phyloP scores from a whole-genome alignment of 1,140 invertebrate genomes.

The Muscidifurax raptorellus region DNA sequence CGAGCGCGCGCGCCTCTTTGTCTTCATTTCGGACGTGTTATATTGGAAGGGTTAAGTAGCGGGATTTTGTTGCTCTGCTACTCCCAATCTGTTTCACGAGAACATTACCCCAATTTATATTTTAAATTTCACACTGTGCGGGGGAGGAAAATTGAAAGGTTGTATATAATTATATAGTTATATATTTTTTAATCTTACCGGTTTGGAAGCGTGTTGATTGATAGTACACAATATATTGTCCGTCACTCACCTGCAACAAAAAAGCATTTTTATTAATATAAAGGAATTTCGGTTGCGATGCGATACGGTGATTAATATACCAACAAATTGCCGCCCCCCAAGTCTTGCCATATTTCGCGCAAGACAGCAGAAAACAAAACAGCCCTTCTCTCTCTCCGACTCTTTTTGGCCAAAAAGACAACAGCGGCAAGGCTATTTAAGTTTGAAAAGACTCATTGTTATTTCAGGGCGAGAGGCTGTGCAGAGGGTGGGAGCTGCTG shows the following conservation, averaged over 20 bases:
- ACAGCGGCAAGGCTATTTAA: constrained; percentile 28
- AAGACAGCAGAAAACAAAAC: background rate
- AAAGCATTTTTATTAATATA: background rate
- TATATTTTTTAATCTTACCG: too few species aligned
- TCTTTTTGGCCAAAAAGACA: background rate
- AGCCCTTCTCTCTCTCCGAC: background rate
- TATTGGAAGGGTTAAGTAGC: background rate
- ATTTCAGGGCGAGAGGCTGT: constrained; percentile 14
- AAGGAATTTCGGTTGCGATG: background rate
- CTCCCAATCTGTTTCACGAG: too few species aligned
- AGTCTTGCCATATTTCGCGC: background rate
- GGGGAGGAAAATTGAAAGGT: too few species aligned
- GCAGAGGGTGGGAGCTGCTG: background rate
- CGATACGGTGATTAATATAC: background rate
- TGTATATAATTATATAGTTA: too few species aligned
- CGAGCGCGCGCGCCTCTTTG: background rate
- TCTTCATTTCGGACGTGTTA: background rate
- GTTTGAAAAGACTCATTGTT: constrained; percentile 44
- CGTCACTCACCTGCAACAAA: constrained; percentile 11
- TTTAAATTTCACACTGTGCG: too few species aligned
- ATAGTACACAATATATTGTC: too few species aligned
- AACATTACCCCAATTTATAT: too few species aligned
- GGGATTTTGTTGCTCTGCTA: too few species aligned
- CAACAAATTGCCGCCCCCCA: background rate
- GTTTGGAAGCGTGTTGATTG: too few species aligned